phyloP scores from a whole-genome alignment of 2,797 vertebrate species.

The Otolemur crassicaudatus region DNA sequence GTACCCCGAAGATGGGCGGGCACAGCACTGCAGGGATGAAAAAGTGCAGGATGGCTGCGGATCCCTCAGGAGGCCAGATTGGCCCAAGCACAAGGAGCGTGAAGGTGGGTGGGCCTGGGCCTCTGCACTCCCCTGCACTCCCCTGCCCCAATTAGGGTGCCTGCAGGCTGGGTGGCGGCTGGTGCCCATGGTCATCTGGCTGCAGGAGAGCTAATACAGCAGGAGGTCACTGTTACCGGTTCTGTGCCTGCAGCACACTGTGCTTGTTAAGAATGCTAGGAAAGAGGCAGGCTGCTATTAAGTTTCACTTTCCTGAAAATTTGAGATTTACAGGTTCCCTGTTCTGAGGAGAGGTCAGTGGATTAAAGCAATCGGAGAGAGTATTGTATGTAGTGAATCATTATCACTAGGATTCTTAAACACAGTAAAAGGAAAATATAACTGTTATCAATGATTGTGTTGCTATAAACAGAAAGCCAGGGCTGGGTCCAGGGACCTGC shows the following conservation, averaged over 20 bases:
- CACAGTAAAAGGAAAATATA: slow-evolving; percentile 52
- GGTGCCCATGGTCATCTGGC: background rate
- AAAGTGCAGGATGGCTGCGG: too few species aligned
- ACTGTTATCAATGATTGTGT: background rate
- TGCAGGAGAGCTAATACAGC: background rate
- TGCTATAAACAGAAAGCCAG: background rate
- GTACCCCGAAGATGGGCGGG: accelerated
- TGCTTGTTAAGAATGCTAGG: too few species aligned
- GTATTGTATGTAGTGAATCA: background rate
- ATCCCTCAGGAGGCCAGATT: accelerated
- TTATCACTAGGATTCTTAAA: accelerated
- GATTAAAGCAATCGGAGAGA: background rate
- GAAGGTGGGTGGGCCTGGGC: background rate
- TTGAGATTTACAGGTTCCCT: background rate
- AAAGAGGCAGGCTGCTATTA: background rate
- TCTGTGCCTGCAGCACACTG: background rate
- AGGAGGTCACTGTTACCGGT: background rate
- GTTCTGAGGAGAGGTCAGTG: background rate
- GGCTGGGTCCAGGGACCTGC: background rate
- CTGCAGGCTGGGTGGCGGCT: accelerated
- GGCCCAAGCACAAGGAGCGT: background rate
- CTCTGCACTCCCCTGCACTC: background rate
- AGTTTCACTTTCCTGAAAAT: slow-evolving; percentile 59
- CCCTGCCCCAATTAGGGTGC: too few species aligned
- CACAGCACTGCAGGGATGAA: background rate